Conservation (phyloP, 2,888 invertebrate species). For the Hydraecia micacea region DNA sequence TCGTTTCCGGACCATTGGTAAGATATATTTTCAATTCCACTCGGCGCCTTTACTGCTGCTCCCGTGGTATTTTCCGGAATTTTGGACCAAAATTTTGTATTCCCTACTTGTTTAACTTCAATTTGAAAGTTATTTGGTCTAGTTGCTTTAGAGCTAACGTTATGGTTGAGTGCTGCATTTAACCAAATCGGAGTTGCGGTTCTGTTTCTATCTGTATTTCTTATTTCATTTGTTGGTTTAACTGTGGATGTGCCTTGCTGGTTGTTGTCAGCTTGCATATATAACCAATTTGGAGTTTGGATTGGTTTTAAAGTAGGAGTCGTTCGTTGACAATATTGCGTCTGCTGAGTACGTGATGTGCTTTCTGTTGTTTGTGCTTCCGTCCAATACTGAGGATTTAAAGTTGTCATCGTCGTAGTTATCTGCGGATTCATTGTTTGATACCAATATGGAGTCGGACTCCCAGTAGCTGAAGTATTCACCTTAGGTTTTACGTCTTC, state of each 20-base stretch:
- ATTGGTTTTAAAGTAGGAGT: constrained; percentile 23
- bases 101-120: constrained; percentile 16
- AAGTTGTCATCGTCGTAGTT: constrained; percentile 9
- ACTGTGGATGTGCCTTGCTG: constrained; percentile 16
- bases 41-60: background rate
- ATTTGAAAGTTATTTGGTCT: constrained; percentile 11
- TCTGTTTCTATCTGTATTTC: constrained; percentile 15
- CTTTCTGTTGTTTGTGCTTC: constrained; percentile 6
- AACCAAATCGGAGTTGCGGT: background rate
- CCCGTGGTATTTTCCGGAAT: constrained; percentile 31
- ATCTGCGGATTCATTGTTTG: constrained; percentile 29
- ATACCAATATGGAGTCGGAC: constrained; percentile 20
- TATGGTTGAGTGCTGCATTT: background rate
- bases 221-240: constrained; percentile 13
- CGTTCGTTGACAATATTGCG: constrained; percentile 42
- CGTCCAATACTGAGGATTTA: constrained; percentile 33
- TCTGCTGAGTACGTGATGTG: constrained; percentile 3
- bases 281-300: constrained; percentile 25
- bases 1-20: constrained; percentile 16
- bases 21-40: background rate
- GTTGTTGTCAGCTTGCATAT: constrained; percentile 13
- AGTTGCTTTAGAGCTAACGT: background rate
- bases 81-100: constrained; percentile 42
- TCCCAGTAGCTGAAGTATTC: constrained; percentile 17
- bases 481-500: background rate